A percentile compares a stretch with the other conserved stretches of the same genome.
Conservation (phyloP, 2,888 invertebrate species). For the Nomada ruficornis region DNA sequence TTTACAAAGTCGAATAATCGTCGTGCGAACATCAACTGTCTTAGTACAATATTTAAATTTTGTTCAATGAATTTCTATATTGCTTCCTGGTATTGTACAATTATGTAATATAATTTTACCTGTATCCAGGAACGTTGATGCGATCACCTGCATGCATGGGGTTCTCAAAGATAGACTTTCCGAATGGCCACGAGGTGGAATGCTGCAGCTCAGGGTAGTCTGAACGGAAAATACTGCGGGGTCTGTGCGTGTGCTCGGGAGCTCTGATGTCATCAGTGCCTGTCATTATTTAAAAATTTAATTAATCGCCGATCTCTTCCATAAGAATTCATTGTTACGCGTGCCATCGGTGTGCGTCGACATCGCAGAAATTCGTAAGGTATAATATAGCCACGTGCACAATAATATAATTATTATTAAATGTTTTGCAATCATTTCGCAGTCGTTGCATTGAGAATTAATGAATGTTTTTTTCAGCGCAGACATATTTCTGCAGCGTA, state of each 20-base stretch:
- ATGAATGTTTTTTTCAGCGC: too few species aligned
- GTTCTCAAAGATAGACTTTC: constrained; percentile 95
- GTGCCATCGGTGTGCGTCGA: too few species aligned
- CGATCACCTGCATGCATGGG: constrained; percentile 92
- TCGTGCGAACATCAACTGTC: too few species aligned
- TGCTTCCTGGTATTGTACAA: background rate
- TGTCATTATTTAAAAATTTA: constrained; percentile 77
- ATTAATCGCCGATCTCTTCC: background rate
- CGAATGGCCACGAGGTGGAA: constrained; percentile 90
- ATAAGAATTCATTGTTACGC: too few species aligned
- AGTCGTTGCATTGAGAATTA: too few species aligned
- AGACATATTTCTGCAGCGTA: too few species aligned
- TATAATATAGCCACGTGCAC: too few species aligned
- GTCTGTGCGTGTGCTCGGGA: constrained; percentile 89
- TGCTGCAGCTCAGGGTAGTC: constrained; percentile 90
- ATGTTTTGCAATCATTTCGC: too few species aligned
- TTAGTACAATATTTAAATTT: background rate
- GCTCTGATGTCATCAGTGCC: constrained; percentile 97
- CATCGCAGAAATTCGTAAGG: too few species aligned
- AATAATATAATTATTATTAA: too few species aligned
- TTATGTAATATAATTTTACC: constrained; percentile 79
- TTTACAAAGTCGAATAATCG: too few species aligned
- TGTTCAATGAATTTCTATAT: background rate
- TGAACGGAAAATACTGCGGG: constrained; percentile 89
- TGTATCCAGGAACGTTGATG: constrained; percentile 94